Evolutionary conservation across 2,888 invertebrate genomes (phyloP).

Genomic region (Thecocarcelia acutangulata): DNA sequence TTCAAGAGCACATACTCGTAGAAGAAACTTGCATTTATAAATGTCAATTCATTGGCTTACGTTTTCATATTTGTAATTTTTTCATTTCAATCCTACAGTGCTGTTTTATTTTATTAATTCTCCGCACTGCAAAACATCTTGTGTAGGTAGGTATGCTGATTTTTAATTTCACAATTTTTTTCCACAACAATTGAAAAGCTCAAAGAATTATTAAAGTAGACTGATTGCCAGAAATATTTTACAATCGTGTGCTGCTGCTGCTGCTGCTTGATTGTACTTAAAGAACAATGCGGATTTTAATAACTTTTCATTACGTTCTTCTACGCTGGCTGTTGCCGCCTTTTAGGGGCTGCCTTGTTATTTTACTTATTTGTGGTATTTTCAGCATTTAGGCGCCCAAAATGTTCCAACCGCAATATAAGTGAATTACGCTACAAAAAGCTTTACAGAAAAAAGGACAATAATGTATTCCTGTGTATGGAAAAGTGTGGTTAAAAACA

Average conservation of each 20-base stretch:
- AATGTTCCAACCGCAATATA: constrained; percentile 55
- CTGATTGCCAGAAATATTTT: constrained; percentile 6
- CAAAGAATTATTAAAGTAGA: not conserved
- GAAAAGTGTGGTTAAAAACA: constrained; percentile 7
- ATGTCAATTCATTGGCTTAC: no score
- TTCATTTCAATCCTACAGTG: no score
- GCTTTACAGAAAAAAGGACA: not conserved
- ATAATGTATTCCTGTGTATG: not conserved
- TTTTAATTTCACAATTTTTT: no score
- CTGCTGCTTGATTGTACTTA: not conserved
- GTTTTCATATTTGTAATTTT: no score
- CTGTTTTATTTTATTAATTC: no score
- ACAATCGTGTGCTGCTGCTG: not conserved
- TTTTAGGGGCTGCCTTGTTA: constrained; percentile 45
- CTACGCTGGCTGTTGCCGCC: constrained; percentile 16
- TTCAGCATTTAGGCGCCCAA: constrained; percentile 63
- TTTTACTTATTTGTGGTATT: constrained; percentile 54
- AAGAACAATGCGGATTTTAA: not conserved
- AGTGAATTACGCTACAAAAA: constrained; percentile 8
- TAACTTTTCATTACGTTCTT: constrained; percentile 17
- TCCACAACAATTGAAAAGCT: no score
- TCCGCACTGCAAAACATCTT: no score
- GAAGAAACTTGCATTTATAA: no score
- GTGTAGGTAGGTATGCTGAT: no score
- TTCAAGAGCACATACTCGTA: no score